phyloP scores from a whole-genome alignment of 2,888 invertebrate species.

The Lasioglossum villosulum region DNA sequence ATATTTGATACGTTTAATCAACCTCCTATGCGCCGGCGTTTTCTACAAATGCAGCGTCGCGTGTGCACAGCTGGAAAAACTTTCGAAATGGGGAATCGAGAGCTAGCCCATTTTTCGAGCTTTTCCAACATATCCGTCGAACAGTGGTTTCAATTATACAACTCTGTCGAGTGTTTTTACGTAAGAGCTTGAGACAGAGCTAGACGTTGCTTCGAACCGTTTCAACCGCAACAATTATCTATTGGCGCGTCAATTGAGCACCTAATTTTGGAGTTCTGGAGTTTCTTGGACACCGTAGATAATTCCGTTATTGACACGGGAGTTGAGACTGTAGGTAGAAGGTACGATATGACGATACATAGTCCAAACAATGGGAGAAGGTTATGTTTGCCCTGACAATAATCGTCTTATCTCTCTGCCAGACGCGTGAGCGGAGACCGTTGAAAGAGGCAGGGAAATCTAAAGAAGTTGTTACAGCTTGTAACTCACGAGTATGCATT shows the following conservation, averaged over 20 bases:
- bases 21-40: slow-evolving; percentile 69
- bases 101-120: neutral
- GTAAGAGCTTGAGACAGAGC: no score
- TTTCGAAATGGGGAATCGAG: slow-evolving; percentile 27
- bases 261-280: no score
- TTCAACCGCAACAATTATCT: neutral
- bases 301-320: neutral
- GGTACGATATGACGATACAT: neutral
- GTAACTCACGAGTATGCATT: neutral
- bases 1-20: slow-evolving; percentile 82
- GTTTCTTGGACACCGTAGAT: neutral
- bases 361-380: neutral
- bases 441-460: neutral
- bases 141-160: neutral
- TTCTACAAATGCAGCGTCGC: slow-evolving; percentile 52
- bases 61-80: slow-evolving; percentile 63
- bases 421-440: neutral
- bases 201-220: no score
- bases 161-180: neutral
- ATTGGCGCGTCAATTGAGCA: neutral
- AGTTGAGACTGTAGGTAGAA: neutral
- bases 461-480: neutral
- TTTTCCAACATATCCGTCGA: neutral
- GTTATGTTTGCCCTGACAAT: neutral
- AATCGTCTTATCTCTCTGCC: neutral